Evolutionary conservation across 2,797 vertebrate genomes (phyloP).

Genomic region (Lutjanus argentimaculatus): DNA sequence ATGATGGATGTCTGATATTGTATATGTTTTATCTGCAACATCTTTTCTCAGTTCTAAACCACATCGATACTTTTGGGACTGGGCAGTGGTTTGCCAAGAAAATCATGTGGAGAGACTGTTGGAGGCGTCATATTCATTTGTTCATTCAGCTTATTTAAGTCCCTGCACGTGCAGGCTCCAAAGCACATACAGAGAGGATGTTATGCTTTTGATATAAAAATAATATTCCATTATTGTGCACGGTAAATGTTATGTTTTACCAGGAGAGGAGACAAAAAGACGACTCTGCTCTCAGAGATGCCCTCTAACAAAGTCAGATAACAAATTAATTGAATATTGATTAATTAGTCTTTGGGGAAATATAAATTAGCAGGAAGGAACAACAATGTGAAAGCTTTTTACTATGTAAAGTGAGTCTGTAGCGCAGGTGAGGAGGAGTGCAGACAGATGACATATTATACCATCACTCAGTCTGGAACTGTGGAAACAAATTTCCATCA

Average conservation of each 20-base stretch:
- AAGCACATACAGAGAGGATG: too few species aligned
- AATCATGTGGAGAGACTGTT: neutral
- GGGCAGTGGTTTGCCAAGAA: neutral
- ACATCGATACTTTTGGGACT: neutral
- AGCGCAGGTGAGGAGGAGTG: constrained; percentile 3
- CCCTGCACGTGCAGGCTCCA: too few species aligned
- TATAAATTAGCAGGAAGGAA: neutral
- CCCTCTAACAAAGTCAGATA: neutral
- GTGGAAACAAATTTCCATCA: neutral
- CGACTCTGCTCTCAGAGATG: neutral
- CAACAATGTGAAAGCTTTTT: neutral
- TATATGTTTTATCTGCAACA: too few species aligned
- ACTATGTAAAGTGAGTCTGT: neutral
- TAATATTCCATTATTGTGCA: too few species aligned
- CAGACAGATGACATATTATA: neutral
- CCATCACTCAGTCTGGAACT: neutral
- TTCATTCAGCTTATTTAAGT: neutral
- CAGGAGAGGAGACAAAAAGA: neutral
- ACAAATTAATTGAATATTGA: constrained; percentile 13
- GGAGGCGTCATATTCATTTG: neutral
- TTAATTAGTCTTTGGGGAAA: constrained; percentile 1
- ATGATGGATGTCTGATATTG: too few species aligned
- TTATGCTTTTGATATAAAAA: too few species aligned
- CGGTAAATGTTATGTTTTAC: neutral
- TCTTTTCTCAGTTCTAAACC: neutral